Evolutionary conservation across 2,113 vertebrate genomes (phyloP), one percentile per base, ranked within the genome.

Genomic region (Onychostoma macrolepis): DNA sequence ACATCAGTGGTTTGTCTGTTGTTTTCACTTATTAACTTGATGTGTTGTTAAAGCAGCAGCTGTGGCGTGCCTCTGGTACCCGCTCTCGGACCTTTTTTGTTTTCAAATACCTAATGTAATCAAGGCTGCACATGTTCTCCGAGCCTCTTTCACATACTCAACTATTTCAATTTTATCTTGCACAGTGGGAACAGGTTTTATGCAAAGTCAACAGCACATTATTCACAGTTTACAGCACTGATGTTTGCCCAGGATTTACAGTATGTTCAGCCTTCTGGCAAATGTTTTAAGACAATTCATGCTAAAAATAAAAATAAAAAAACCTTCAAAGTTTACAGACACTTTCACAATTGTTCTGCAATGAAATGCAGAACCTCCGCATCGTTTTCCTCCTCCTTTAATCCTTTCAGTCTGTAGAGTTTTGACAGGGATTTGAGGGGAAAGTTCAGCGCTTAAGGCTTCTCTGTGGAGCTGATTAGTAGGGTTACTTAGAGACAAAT

Each of bases 161-260:
- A 43, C 67, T 81, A 81, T 86, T 84, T 58, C 11, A 28, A 10
- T 48, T 79, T n/a, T 72, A 86, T 88, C 77, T 81, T 41, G 84
- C 78, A 41, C 58, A 84, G 80, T 82, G 63, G 79, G 72, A 83
- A 63, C n/a, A 79, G 83, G 28, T 82, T 88, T 72, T 65, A 26
- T 56, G 65, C 69, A 87, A 33, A 85, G 87, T 91, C 92, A 92
- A 92, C 89, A 86, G 89, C 90, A 89, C 91, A 92, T 58, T 84
- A 69, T 76, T 81, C 56, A 63, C 33, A 81, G 38, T 53, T 89
- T 63, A 82, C 45, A 80, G 81, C 80, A 87, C 80, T 48, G 26
- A 15, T 83, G 85, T 86, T 82, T 80, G 50, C 26, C 50, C 69
- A 3, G 36, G 21, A 71, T 83, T 90, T 21, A 78, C 45, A 53